phyloP scores from a whole-genome alignment of 2,113 vertebrate species.

The Tetrao urogallus region DNA sequence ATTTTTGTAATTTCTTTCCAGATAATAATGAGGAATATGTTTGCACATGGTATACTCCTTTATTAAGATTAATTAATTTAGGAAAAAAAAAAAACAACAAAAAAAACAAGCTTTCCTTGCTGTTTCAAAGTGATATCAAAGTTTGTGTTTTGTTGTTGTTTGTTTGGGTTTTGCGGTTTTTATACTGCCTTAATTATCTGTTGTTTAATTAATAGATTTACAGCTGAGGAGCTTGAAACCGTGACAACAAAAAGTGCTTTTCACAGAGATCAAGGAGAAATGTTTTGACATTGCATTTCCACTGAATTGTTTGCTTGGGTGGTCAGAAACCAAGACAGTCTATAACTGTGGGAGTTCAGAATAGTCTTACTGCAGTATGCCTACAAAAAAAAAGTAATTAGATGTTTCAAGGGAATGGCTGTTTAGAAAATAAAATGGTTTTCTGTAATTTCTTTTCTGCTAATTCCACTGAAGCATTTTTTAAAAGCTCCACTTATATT shows the following conservation, averaged over 20 bases:
- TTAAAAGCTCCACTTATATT: neutral
- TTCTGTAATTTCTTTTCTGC: neutral
- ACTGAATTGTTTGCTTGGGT: constrained; percentile 29
- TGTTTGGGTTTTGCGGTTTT: neutral
- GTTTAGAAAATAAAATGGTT: neutral
- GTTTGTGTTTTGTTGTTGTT: neutral
- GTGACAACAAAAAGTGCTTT: neutral
- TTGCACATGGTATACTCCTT: neutral
- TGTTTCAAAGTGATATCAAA: neutral
- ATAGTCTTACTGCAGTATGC: neutral
- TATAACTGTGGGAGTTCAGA: neutral
- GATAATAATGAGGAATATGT: neutral
- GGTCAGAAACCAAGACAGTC: constrained; percentile 34
- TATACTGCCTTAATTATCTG: neutral
- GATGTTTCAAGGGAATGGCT: neutral
- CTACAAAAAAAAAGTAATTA: constrained; percentile 40
- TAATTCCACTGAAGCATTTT: neutral
- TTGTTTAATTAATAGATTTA: constrained; percentile 17
- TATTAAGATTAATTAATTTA: neutral
- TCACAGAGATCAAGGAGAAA: constrained; percentile 14
- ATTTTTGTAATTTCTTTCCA: neutral
- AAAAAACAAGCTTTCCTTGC: neutral
- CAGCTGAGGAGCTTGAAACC: neutral
- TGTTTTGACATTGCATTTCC: constrained; percentile 8
- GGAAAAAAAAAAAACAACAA: neutral